These are phyloP conservation scores for Myzus persicae DNA, from an alignment of 1,140 invertebrate species.

Conservation along the genomic window DNA sequence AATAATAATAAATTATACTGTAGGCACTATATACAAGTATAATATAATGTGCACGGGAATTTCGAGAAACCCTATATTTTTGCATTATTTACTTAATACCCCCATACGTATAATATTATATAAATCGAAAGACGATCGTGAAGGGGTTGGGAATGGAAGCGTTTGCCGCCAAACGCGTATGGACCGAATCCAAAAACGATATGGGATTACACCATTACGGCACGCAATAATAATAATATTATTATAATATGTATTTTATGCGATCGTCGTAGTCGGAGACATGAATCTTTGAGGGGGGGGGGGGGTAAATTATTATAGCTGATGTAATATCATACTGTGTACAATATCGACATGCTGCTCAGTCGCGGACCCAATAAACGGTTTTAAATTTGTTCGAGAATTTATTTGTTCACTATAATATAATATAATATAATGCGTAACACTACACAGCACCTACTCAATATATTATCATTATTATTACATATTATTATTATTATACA, in stretches of 20 bases:
- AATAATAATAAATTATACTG: background rate
- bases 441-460: background rate
- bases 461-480: background rate
- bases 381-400: background rate
- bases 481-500: background rate
- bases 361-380: background rate
- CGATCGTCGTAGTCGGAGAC: background rate
- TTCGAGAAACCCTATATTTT: slow-evolving; percentile 3
- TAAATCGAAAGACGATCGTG: background rate
- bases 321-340: background rate
- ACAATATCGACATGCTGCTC: background rate
- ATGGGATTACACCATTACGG: background rate
- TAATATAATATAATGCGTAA: background rate
- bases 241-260: background rate
- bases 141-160: background rate
- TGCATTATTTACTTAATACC: background rate
- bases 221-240: background rate
- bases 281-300: background rate
- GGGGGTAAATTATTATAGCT: background rate
- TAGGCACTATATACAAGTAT: too few relatives aligned
- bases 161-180: background rate
- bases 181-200: slow-evolving; percentile 41
- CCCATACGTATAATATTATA: background rate
- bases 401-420: background rate
- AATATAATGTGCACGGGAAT: background rate